phyloP scores from a whole-genome alignment of 1,140 invertebrate species.

The Ectropis grisescens region DNA sequence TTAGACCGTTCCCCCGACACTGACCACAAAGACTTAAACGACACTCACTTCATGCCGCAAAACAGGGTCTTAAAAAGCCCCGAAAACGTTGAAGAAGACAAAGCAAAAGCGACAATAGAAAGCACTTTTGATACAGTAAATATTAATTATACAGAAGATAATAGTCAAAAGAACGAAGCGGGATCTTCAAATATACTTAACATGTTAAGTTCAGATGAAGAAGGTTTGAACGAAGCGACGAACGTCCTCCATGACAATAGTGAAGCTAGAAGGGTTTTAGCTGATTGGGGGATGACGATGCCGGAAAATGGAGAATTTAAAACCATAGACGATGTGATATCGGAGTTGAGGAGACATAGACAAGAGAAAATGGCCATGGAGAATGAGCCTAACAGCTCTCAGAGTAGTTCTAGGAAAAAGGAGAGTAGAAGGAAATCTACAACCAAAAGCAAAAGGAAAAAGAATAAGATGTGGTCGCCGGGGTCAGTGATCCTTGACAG shows the following conservation, averaged over 20 bases:
- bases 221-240: constrained; percentile 21
- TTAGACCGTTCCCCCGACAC: constrained; percentile 73
- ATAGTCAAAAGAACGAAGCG: constrained; percentile 52
- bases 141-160: constrained; percentile 43
- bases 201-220: constrained; percentile 37
- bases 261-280: constrained; percentile 8
- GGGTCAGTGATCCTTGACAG: constrained; percentile 52
- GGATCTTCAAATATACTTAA: constrained; percentile 45
- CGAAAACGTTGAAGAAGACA: constrained; percentile 28
- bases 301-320: constrained; percentile 27
- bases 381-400: constrained; percentile 23
- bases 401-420: constrained; percentile 27
- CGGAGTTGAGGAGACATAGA: constrained; percentile 39
- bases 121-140: constrained; percentile 52
- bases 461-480: constrained; percentile 54
- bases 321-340: constrained; percentile 43
- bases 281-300: constrained; percentile 25
- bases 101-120: constrained; percentile 36
- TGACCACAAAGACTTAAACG: constrained; percentile 52
- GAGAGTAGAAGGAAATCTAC: constrained; percentile 33
- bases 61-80: constrained; percentile 52
- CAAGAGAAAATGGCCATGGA: constrained; percentile 34
- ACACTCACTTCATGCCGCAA: constrained; percentile 53
- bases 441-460: constrained; percentile 44
- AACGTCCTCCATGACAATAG: constrained; percentile 9